Conservation (phyloP, 2,888 invertebrate genomes). For the Nipponacmea schrenckii region DNA sequence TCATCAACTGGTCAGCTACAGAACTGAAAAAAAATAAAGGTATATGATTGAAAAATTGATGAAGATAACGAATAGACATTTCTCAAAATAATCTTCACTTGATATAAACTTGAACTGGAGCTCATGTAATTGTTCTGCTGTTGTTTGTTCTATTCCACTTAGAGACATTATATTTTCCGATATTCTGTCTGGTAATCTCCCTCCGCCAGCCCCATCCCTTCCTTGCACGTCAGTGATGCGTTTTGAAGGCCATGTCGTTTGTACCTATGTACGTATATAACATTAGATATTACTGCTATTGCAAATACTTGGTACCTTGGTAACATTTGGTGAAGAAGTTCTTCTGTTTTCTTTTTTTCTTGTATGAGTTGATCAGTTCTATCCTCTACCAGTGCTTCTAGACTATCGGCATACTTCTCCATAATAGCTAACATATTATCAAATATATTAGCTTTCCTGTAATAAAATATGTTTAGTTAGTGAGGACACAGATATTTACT, state of each 20-base stretch:
- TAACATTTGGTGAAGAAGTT: slow-evolving; percentile 74
- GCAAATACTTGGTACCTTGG: slow-evolving; percentile 61
- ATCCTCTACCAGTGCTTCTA: slow-evolving; percentile 93
- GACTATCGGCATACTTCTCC: slow-evolving; percentile 95
- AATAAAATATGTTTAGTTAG: background rate
- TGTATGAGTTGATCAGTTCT: slow-evolving; percentile 91
- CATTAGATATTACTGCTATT: no score
- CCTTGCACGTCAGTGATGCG: no score
- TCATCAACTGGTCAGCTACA: slow-evolving; percentile 90
- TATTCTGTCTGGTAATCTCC: no score
- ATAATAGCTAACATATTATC: slow-evolving; percentile 99
- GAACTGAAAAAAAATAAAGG: slow-evolving; percentile 43
- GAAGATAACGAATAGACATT: no score
- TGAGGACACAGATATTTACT: background rate
- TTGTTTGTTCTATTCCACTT: no score
- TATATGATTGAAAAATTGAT: background rate
- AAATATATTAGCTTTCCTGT: slow-evolving; percentile 92
- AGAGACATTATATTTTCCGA: no score
- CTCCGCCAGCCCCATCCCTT: no score
- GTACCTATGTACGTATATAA: no score
- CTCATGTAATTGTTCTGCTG: no score
- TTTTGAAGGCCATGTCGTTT: no score
- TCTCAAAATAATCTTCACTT: no score
- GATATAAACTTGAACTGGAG: no score
- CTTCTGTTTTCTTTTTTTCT: slow-evolving; percentile 97